These are phyloP conservation scores for Forficula auricularia DNA, from an alignment of 1,140 invertebrate species.

Conservation along the genomic window DNA sequence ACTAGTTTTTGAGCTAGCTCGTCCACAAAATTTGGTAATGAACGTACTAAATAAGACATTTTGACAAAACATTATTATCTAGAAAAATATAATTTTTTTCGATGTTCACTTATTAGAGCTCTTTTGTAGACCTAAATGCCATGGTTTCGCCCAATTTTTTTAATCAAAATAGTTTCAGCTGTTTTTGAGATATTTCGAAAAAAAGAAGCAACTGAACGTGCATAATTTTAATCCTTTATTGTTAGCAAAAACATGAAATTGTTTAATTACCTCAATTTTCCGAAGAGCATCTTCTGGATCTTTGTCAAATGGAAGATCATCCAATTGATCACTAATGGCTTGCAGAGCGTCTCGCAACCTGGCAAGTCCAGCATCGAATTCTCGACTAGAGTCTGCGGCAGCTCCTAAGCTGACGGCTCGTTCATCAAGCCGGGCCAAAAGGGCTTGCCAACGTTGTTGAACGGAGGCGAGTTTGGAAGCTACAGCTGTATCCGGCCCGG, in stretches of 20 bases:
- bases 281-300: conserved; percentile 74
- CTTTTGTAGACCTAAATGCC: too few species aligned
- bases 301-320: conserved; percentile 60
- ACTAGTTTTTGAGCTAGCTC: too few species aligned
- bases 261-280: conserved; percentile 38
- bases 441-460: conserved; percentile 58
- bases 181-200: too few species aligned
- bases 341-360: conserved; percentile 64
- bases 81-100: too few species aligned
- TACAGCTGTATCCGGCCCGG: conserved; percentile 33
- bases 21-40: too few species aligned
- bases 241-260: neutral
- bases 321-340: conserved; percentile 67
- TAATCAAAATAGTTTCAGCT: too few species aligned
- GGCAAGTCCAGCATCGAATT: conserved; percentile 72
- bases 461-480: conserved; percentile 22
- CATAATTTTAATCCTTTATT: neutral
- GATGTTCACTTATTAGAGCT: too few species aligned
- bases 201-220: too few species aligned
- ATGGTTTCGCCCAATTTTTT: too few species aligned
- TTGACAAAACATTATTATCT: too few species aligned
- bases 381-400: conserved; percentile 70
- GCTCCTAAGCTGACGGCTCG: conserved; percentile 68
- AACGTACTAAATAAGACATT: too few species aligned
- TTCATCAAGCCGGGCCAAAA: conserved; percentile 60